Evolutionary conservation across 2,888 invertebrate genomes (phyloP), one percentile per base, ranked within the genome.

Genomic region (Tuberolachnus salignus): DNA sequence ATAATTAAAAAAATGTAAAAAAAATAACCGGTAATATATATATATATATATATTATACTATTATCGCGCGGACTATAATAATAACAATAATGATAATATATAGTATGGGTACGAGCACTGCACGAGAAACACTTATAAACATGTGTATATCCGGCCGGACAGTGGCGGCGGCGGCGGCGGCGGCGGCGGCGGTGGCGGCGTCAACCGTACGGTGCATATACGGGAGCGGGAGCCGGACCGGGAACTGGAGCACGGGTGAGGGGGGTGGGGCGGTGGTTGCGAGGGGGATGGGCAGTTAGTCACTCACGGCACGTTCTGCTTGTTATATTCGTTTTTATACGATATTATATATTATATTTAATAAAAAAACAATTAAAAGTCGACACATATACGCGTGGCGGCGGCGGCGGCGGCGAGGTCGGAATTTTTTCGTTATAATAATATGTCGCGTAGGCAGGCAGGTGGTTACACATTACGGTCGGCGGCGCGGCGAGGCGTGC

Each of bases 221-320:
- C 34, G 34, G 3, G 34, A 4, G 34, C 34, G 34, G 3, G 34
- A 4, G 34, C 6, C 34, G 34, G 3, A 34, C 34, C 34, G 3
- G 34, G 3, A 34, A 6, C 34, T 3, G 3, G 34, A 4, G 34
- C 34, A 34, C 59, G 55, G n/a, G 57, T 46, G 21, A 34, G n/a
- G n/a, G n/a, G n/a, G n/a, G n/a, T n/a, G n/a, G n/a, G n/a, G n/a
- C n/a, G n/a, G n/a, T n/a, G n/a, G n/a, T n/a, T n/a, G n/a, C n/a
- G n/a, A n/a, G n/a, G n/a, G n/a, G n/a, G n/a, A n/a, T n/a, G n/a
- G n/a, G 78, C 69, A 67, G 78, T 78, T 78, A 78, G 46, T 61
- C 78, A 78, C 78, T 78, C 78, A 51, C 69, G 78, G 67, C 78
- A 78, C 78, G 78, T 78, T 78, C 78, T 61, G 78, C 78, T 78